Percentiles rank a stretch among this genome's conserved stretches.
These are phyloP conservation scores for Hippocampus mohnikei DNA, from an alignment of 2,113 vertebrate genomes.

Conservation along the genomic window DNA sequence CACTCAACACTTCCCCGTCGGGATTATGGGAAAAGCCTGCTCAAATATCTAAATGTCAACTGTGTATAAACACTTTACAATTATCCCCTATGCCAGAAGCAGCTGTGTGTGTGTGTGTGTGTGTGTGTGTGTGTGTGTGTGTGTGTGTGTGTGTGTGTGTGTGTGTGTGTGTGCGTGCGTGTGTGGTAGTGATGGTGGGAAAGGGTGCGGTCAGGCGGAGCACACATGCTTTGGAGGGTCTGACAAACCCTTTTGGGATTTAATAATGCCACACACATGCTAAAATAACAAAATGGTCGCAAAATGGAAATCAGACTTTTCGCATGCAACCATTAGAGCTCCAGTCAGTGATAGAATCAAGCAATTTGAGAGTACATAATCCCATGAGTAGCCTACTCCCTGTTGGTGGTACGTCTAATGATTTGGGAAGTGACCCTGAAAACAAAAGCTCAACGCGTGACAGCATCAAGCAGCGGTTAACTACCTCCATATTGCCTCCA, in stretches of 20 bases:
- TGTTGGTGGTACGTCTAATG: conserved; percentile 1
- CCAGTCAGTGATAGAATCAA: neutral
- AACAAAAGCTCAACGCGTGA: conserved; percentile 20
- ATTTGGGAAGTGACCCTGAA: conserved; percentile 17
- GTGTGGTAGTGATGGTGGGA: neutral
- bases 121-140: neutral
- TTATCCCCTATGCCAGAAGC: conserved; percentile 53
- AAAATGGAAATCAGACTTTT: neutral
- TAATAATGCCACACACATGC: conserved; percentile 26
- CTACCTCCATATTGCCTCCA: conserved; percentile 10
- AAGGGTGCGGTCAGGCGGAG: conserved; percentile 19
- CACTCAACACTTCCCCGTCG: conserved; percentile 40
- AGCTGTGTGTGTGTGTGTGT: conserved; percentile 25
- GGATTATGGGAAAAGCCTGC: conserved; percentile 65
- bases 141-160: neutral
- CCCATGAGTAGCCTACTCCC: neutral
- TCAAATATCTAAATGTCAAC: conserved; percentile 78
- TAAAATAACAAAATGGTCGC: conserved; percentile 4
- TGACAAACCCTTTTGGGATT: conserved; percentile 37
- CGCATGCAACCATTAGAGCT: conserved; percentile 1
- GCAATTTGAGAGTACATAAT: neutral
- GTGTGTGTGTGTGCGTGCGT: neutral
- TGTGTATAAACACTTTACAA: conserved; percentile 73
- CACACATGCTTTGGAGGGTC: conserved; percentile 52
- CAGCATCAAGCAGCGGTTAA: conserved; percentile 17